Evolutionary conservation across 2,888 invertebrate genomes (phyloP), one percentile per base, ranked within the genome.

Genomic region (Heliconius aoede): DNA sequence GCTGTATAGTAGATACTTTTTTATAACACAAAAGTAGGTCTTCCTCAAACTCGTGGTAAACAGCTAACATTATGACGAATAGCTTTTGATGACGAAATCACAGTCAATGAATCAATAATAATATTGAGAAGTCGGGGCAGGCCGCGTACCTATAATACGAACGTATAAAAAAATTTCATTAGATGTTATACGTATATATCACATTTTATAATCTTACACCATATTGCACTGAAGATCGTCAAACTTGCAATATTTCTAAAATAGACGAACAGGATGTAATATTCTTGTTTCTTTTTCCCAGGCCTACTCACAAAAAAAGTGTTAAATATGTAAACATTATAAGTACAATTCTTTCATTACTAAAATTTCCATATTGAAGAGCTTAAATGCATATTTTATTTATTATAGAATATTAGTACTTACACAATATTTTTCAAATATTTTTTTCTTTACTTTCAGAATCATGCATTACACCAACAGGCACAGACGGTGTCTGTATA

Each of bases 401-500:
- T 46, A 46, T 46, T 18, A 46, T 46, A 46, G 18, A 46, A 46
- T 7, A 21, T 7, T 7, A 46, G 46, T 36, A 36, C 36, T 36
- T 2, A 36, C 36, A 36, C 36, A 36, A 36, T 36, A 36, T 36
- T 36, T 36, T 36, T 11, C 36, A 36, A 36, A 36, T 36, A 36
- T 36, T 11, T 11, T 36, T 36, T 60, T 26, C 24, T 18, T 18
- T 15, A 18, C 15, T 60, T 60, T 15, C 26, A 60, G 60, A 60
- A 26, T 15, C 60, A 60, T 62, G 61, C 61, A 18, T 62, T 8
- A 62, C 28, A 30, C 61, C 61, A 28, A 62, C 28, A 18, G 28
- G 61, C 1, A 87, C 85, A 4, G 73, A 73, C 0, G 94, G 93
- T 1, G 83, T 82, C 15, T 95, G 95, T 82, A 82, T 93, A 4